Base-by-base conservation (phyloP, 2,888 invertebrate genomes). In the Chrysina gloriosa region DNA sequence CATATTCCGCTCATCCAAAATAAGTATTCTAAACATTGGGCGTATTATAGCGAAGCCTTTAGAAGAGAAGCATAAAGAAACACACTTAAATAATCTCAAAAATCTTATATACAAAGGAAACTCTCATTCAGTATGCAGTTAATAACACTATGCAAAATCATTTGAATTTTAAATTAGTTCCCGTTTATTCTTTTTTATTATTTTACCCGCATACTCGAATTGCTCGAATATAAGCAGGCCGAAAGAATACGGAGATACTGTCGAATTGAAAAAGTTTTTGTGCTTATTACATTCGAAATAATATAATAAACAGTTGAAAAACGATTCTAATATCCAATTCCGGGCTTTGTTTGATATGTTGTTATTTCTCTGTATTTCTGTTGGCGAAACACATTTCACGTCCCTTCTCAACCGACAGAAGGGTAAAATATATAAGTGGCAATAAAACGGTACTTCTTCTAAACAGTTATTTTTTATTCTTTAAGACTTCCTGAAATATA, bases 111-210 rank as follows among this genome's bases (percentile, higher is more conserved):
- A 27, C 29, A 42, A 27, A 45, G 42, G 27, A 61, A 42, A 9
- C 16, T 19, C 45, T 25, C 16, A 25, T 61, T 42, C 27, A 27
- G 29, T 29, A 47, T 48, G 50, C 66, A 63, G 63, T 63, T 66
- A 63, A 54, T 63, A 63, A 63, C 67, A 63, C 63, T 52, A 63
- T 63, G 54, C 48, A 74, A 73, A 72, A 72, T 69, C 67, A 75
- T 75, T 74, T 75, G 74, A 75, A 75, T 70, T 75, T 75, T 73
- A 75, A 74, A 75, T 75, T 70, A 74, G 72, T 68, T 63, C 68
- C 54, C 67, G 67, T 67, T 63, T 65, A 65, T 71, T 68, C 70
- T 56, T 71, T 72, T 71, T 71, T 72, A 72, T 72, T 74, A 48
- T 58, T 67, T 67, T 11, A 48, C 72, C 71, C 47, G 23, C 23